These are phyloP conservation scores for Corydoras maculifer DNA, from an alignment of 2,113 vertebrate species.

Conservation along the genomic window DNA sequence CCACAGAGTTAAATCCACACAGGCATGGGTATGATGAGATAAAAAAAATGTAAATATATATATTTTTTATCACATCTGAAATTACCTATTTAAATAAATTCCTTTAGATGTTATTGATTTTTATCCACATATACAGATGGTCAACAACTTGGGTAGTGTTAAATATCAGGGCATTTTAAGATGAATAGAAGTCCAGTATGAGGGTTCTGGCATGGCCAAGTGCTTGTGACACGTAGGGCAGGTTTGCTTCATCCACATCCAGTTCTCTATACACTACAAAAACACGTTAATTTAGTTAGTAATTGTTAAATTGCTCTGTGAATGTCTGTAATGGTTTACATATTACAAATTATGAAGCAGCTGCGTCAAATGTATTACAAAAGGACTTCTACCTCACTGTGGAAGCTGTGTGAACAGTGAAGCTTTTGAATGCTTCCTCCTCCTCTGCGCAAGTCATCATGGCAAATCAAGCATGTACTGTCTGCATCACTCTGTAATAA, in stretches of 20 bases:
- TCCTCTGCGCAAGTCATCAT: conserved; percentile 50
- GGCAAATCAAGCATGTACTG: conserved; percentile 59
- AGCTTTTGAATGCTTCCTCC: conserved; percentile 51
- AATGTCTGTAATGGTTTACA: no score
- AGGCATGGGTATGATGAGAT: no score
- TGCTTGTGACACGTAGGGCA: conserved; percentile 54
- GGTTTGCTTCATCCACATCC: conserved; percentile 59
- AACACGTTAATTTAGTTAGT: no score
- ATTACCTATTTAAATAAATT: no score
- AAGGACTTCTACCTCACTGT: conserved; percentile 50
- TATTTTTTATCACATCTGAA: no score
- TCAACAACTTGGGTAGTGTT: no score
- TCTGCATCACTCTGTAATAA: conserved; percentile 57
- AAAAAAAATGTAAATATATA: no score
- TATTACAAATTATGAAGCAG: no score
- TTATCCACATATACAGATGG: not conserved
- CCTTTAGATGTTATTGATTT: no score
- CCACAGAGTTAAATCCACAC: no score
- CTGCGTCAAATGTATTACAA: no score
- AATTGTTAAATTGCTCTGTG: no score
- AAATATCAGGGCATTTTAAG: conserved; percentile 54
- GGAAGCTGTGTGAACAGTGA: conserved; percentile 60
- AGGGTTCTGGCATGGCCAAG: conserved; percentile 50
- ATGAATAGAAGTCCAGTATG: conserved; percentile 49
- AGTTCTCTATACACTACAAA: conserved; percentile 58